Evolutionary conservation across 2,113 vertebrate genomes (phyloP), one percentile per base, ranked within the genome.

Genomic region (Hirundichthys speculiger): DNA sequence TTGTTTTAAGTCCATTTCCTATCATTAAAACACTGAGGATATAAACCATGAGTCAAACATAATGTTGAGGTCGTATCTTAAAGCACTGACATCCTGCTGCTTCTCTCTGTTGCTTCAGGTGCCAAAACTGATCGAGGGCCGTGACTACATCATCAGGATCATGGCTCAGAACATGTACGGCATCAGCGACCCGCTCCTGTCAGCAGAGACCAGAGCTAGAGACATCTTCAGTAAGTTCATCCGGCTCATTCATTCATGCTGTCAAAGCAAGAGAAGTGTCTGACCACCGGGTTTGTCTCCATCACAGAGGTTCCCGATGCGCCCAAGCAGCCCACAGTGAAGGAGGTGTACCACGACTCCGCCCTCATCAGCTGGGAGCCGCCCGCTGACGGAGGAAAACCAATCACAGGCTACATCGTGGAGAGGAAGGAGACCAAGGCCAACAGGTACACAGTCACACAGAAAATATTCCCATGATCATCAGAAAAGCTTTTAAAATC

Each of bases 391-490:
- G 98, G 98, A 84, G 98, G 98, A 77, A 99, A 99, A 66, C 98
- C 98, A 55, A 98, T 99, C 88, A 96, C 93, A 67, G 95, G 94
- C 75, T 99, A 99, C 54, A 96, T 98, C 40, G 87, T 99, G 53
- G 97, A 99, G 88, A 98, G 95, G 91, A 99, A 96, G 65, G 98
- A 99, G 90, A 99, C 98, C 25, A 98, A 94, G 95, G 92, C 95
- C 79, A 96, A 94, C 66, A 92, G 93, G 91, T 99, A 94, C 90
- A 73, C 73, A 53, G 9, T 3, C 30, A 34, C 5, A 11, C 18
- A 19, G 18, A 16, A 19, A 45, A 11, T 18, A 7, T 10, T 45
- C 18, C 43, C n/a, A 18, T 34, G 30, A 10, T 34, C 30, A 34
- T 10, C 30, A 34, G 30, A 10, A 34, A 34, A 10, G 30, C n/a